Evolutionary conservation across 2,797 vertebrate genomes (phyloP), one percentile per base, ranked within the genome.

Genomic region (Dromococcyx pavoninus): DNA sequence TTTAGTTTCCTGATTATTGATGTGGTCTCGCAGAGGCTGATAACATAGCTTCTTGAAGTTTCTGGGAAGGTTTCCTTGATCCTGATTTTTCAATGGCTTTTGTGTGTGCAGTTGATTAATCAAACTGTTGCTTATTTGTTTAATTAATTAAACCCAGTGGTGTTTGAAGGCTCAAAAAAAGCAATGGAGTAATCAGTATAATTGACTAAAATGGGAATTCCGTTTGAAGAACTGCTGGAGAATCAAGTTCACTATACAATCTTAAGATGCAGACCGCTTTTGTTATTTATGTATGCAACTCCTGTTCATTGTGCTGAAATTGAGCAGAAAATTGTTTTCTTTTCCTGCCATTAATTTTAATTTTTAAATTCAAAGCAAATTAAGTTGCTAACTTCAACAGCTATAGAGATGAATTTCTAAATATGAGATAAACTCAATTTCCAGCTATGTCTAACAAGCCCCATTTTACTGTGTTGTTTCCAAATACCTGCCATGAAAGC

Each of bases 201-300:
- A 95, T 89, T 94, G 93, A 89, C 81, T 94, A 93, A 93, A 95
- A 91, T 95, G 93, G 91, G 92, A 95, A 91, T 93, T 94, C 54
- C 5, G 3, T 93, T 80, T 88, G 64, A 58, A 86, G 70, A 89
- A 23, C 51, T 77, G 43, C 67, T 91, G 70, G 88, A 88, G 69
- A 91, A 81, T 84, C 32, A 60, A 88, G 35, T 92, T 93, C 8
- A 5, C 48, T 56, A 6, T 72, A 39, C 83, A 78, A 66, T 91
- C 43, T 80, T 93, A 92, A 91, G 83, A 88, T n/a, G 76, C 35
- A 81, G 58, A 72, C 17, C 15, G 18, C 23, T 95, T 81, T 16
- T 43, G 44, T 77, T 95, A 54, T 91, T 95, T 95, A 66, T 66
- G 25, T 89, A 43, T 81, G 66, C 58, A 66, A 23, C 76, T 81